phyloP scores from a whole-genome alignment of 2,888 invertebrate genomes.

The Idaea biselata region DNA sequence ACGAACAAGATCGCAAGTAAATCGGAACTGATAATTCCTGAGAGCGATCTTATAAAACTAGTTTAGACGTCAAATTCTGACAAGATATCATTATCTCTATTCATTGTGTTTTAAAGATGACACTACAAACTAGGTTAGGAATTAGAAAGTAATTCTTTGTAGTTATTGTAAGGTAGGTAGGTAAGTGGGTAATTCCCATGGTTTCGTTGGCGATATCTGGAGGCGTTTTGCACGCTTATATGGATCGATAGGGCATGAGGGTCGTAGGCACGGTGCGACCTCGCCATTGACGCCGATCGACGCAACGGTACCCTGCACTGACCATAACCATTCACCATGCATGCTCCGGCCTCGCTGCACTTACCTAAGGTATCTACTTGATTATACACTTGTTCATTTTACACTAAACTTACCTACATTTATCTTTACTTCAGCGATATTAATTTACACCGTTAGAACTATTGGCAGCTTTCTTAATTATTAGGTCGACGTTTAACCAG shows the following conservation, averaged over 20 bases:
- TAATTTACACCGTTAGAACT: conserved; percentile 6
- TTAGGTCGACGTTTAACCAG: conserved; percentile 23
- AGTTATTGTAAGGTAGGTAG: conserved; percentile 8
- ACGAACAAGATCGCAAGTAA: conserved; percentile 29
- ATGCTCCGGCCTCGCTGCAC: conserved; percentile 34
- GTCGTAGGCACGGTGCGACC: conserved; percentile 62
- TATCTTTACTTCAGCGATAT: conserved; percentile 7
- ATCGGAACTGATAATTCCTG: conserved; percentile 26
- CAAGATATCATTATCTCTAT: conserved; percentile 33
- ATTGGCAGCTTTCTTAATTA: conserved; percentile 20
- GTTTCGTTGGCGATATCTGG: conserved; percentile 26
- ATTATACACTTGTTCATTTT: conserved; percentile 21
- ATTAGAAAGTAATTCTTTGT: conserved; percentile 25
- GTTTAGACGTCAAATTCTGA: conserved; percentile 31
- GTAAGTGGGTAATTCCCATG: conserved; percentile 31
- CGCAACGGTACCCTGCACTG: conserved; percentile 64
- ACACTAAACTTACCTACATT: conserved; percentile 8
- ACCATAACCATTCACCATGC: conserved; percentile 55
- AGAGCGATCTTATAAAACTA: conserved; percentile 26
- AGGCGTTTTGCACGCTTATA: conserved; percentile 45
- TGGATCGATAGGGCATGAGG: conserved; percentile 71
- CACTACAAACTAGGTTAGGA: conserved; percentile 31
- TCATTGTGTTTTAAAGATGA: conserved; percentile 27
- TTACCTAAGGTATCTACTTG: conserved; percentile 13
- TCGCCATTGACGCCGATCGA: conserved; percentile 52